Percentiles rank a stretch among this genome's conserved stretches.
Conservation (phyloP, 2,113 vertebrate species). For the Gopherus flavomarginatus region DNA sequence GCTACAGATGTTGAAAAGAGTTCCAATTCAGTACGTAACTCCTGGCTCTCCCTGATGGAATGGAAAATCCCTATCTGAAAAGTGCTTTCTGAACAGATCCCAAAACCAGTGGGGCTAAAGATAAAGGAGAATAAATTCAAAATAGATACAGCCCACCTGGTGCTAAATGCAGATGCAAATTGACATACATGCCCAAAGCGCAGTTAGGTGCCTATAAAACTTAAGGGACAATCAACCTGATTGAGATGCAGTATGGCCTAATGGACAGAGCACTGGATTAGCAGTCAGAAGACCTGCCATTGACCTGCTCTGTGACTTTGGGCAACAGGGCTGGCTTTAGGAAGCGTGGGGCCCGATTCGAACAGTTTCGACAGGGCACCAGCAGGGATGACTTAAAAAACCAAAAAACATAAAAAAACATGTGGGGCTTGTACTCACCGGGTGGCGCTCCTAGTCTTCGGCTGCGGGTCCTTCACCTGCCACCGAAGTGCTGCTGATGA, state of each 20-base stretch:
- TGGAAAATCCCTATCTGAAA: not conserved
- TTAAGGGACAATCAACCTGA: not conserved
- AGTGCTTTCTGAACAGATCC: not conserved
- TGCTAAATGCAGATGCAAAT: not conserved
- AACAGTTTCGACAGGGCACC: too few species aligned
- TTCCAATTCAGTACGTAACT: not conserved
- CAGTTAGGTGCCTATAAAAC: not conserved
- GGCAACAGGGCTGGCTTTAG: too few species aligned
- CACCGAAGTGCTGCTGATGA: too few species aligned
- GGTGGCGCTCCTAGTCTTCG: too few species aligned
- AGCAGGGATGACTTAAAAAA: too few species aligned
- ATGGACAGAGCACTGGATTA: not conserved
- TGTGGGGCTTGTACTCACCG: too few species aligned
- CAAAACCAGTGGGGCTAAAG: not conserved
- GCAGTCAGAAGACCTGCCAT: not conserved
- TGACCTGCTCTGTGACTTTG: not conserved
- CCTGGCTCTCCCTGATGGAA: not conserved
- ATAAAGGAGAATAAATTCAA: not conserved
- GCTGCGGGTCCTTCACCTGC: too few species aligned
- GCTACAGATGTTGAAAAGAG: not conserved
- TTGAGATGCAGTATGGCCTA: not conserved
- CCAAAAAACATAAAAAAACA: too few species aligned
- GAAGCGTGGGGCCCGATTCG: too few species aligned
- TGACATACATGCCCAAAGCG: not conserved
- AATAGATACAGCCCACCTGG: not conserved